Base-by-base conservation (phyloP, 2,113 vertebrate species). In the Salminus brasiliensis region DNA sequence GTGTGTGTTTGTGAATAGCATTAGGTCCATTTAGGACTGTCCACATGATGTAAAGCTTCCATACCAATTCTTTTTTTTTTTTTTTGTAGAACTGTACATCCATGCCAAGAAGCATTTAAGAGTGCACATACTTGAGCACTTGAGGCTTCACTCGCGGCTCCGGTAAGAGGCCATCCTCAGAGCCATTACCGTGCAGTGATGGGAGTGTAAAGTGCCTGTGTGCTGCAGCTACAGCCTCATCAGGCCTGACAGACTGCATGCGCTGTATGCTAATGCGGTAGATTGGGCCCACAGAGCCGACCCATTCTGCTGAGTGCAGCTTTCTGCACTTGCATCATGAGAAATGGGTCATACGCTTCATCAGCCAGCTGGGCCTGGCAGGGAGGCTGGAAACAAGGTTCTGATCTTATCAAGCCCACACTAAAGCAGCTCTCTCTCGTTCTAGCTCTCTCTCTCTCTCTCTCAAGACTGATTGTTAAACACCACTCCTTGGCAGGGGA, bases 121-220 rank as follows among this genome's bases (percentile, higher is more conserved):
- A 49, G 47, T 21, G 47, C 21, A 59, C 34, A 74, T 23, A 62
- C 29, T 12, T 5, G n/a, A 62, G 29, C 36, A 62, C 36, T 59
- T 21, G 30, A 66, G 10, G 34, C 52, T 72, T 52, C 77, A 39
- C 60, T 62, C 78, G 18, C 47, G 4, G 27, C 32, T 57, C 36
- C 52, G 11, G 16, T 78, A 78, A 84, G 73, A 77, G 68, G 53
- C 76, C 47, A 71, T 63, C 72, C 52, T 81, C 67, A 62, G 71
- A 27, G 70, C 65, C 29, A 72, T 79, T 74, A 78, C 72, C 29
- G 63, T 70, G 66, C 30, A 45, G 45, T 67, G 32, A 72, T 78
- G 49, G 66, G 72, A 81, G 53, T 36, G 79, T 66, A 74, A 75
- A 75, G 65, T 55, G 68, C 23, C 60, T 55, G 68, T 71, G 72